phyloP scores from a whole-genome alignment of 2,113 vertebrate species.

The Cryptotis parvus region DNA sequence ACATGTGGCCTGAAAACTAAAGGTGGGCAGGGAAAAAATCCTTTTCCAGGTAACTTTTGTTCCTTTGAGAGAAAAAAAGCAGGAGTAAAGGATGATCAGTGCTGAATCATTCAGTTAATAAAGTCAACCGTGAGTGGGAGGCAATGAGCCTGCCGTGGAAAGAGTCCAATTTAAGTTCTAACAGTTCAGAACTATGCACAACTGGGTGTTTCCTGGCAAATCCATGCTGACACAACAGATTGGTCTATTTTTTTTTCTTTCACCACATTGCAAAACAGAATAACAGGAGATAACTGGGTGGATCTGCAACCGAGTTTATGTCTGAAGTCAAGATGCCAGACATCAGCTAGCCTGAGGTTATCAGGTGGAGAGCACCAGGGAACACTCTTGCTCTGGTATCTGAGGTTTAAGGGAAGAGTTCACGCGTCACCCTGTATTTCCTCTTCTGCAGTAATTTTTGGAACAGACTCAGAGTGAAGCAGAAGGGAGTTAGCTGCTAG shows the following conservation, averaged over 20 bases:
- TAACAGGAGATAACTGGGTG: not conserved
- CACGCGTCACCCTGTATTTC: not conserved
- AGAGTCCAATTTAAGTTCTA: not conserved
- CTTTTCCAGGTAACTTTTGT: no score
- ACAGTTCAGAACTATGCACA: not conserved
- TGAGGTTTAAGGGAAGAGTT: not conserved
- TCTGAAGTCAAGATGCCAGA: not conserved
- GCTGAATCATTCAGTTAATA: not conserved
- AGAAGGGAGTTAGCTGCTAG: not conserved
- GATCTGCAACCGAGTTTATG: not conserved
- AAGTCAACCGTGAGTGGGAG: not conserved
- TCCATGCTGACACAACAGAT: not conserved
- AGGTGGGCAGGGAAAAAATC: no score
- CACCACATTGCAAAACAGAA: not conserved
- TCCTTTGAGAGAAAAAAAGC: no score
- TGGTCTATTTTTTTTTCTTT: not conserved
- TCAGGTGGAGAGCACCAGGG: not conserved
- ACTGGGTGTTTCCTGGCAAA: conserved; percentile 4
- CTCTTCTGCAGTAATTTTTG: not conserved
- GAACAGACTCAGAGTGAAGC: not conserved
- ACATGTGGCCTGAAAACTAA: no score
- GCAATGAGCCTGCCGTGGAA: not conserved
- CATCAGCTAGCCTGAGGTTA: not conserved
- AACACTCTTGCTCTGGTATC: not conserved
- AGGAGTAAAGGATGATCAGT: no score